Percentiles rank a stretch among this genome's conserved stretches.
These are phyloP conservation scores for Florisuga fusca DNA, from an alignment of 2,797 vertebrate species.

Conservation along the genomic window DNA sequence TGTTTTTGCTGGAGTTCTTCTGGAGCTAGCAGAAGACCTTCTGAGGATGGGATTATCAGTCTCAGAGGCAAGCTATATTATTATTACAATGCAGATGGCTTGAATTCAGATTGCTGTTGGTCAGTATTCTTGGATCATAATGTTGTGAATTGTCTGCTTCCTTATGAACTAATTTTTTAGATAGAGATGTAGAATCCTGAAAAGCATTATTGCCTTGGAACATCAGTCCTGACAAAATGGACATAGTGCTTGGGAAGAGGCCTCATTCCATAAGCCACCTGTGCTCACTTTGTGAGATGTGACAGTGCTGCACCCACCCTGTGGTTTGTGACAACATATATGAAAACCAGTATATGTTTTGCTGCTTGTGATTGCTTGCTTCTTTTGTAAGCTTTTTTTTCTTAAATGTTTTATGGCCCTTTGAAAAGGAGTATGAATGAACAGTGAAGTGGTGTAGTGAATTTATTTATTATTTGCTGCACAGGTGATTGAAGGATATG, in stretches of 20 bases:
- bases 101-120: background rate
- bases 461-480: background rate
- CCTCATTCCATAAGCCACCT: too few species aligned
- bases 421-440: background rate
- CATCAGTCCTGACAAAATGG: too few species aligned
- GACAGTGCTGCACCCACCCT: too few species aligned
- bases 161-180: background rate
- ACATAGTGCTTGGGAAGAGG: too few species aligned
- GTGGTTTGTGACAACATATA: too few species aligned
- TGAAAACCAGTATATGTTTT: background rate
- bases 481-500: constrained; percentile 97
- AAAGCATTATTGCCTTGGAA: too few species aligned
- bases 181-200: background rate
- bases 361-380: background rate
- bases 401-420: background rate
- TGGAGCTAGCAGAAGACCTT: constrained; percentile 94
- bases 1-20: constrained; percentile 94
- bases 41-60: constrained; percentile 95
- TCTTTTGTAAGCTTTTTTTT: background rate
- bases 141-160: background rate
- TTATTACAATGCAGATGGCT: background rate
- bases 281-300: too few species aligned
- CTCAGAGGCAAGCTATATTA: constrained; percentile 85
- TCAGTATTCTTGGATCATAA: background rate
- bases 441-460: background rate